Percentiles rank a stretch among this genome's conserved stretches.
Evolutionary conservation across 1,140 invertebrate genomes (phyloP).

Genomic region (Eriocheir sinensis): DNA sequence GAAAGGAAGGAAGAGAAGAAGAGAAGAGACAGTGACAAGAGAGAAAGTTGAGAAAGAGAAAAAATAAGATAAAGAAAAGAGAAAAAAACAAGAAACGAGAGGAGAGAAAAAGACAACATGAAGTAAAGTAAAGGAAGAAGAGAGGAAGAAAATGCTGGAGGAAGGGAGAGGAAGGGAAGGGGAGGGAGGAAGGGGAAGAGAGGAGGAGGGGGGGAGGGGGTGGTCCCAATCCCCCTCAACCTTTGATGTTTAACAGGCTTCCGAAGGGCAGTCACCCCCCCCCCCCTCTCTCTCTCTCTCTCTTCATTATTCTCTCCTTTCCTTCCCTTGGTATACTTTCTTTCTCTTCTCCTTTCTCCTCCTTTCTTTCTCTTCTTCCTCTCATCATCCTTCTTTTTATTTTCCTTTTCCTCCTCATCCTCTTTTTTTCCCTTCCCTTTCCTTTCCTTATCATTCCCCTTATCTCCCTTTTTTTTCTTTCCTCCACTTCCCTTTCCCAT

Average conservation of each 20-base stretch:
- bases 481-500: too few relatives aligned
- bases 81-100: background rate
- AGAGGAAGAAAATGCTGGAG: background rate
- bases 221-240: background rate
- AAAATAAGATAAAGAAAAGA: background rate
- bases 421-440: too few relatives aligned
- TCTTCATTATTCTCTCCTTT: background rate
- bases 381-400: too few relatives aligned
- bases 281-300: slow-evolving; percentile 18
- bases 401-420: too few relatives aligned
- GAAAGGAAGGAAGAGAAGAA: background rate
- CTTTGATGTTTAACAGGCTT: background rate
- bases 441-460: too few relatives aligned
- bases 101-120: background rate
- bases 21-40: background rate
- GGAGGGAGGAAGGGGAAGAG: background rate
- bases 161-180: background rate
- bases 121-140: background rate
- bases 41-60: background rate
- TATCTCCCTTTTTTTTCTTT: too few relatives aligned
- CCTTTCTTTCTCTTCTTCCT: too few relatives aligned
- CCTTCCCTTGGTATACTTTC: background rate
- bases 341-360: too few relatives aligned
- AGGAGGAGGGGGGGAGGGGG: background rate
- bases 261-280: background rate